Percentiles rank a stretch among this genome's conserved stretches.
These are phyloP conservation scores for Heliconius erato DNA, from an alignment of 2,888 invertebrate genomes.

Conservation along the genomic window DNA sequence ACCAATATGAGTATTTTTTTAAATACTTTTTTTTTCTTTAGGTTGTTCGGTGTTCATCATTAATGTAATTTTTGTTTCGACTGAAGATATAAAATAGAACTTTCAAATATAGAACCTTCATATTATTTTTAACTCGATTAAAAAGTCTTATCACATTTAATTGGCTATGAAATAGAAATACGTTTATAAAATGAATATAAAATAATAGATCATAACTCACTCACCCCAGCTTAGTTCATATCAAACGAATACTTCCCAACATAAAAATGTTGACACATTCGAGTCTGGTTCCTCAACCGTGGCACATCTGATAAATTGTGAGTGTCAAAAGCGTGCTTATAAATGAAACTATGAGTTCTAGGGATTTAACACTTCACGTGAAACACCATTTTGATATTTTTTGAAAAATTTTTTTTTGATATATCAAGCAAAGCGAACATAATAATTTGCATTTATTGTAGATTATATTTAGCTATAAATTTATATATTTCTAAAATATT, in stretches of 20 bases:
- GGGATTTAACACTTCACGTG: background rate
- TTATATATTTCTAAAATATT: too few species aligned
- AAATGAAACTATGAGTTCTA: constrained; percentile 33
- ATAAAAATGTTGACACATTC: constrained; percentile 25
- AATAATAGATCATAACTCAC: constrained; percentile 3
- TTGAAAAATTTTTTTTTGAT: background rate
- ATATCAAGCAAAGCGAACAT: background rate
- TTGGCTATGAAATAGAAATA: too few species aligned
- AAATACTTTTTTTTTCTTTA: too few species aligned
- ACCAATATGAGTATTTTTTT: too few species aligned
- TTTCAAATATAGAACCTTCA: too few species aligned
- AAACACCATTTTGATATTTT: background rate
- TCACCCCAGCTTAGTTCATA: constrained; percentile 21
- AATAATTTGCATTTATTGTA: background rate
- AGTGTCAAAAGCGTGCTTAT: constrained; percentile 34
- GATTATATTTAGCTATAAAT: too few species aligned
- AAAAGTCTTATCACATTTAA: too few species aligned
- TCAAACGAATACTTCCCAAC: constrained; percentile 20
- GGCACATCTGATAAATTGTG: constrained; percentile 27
- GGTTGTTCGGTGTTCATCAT: too few species aligned
- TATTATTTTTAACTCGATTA: too few species aligned
- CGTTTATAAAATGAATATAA: background rate
- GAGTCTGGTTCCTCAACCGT: constrained; percentile 19
- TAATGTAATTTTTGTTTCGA: too few species aligned
- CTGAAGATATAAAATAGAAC: too few species aligned